phyloP scores from a whole-genome alignment of 2,113 vertebrate species.

The Pachycephala philippinensis region DNA sequence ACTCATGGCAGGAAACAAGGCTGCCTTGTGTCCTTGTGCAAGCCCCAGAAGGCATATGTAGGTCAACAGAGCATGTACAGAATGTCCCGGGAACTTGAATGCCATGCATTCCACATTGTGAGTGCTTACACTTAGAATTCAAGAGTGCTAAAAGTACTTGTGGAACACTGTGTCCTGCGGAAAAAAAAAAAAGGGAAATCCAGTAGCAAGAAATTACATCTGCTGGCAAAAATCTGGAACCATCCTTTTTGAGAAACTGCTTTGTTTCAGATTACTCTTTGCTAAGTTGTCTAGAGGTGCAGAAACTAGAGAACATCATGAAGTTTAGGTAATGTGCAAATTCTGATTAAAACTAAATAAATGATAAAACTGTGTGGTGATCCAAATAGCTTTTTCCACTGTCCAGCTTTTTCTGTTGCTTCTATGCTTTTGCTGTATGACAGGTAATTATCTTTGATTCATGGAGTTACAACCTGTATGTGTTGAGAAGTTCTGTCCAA shows the following conservation, averaged over 20 bases:
- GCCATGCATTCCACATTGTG: not conserved
- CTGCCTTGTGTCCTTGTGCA: not conserved
- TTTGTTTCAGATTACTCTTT: not conserved
- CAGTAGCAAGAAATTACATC: not conserved
- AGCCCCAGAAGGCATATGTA: not conserved
- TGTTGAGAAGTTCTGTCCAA: not conserved
- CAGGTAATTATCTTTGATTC: not conserved
- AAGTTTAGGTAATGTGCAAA: not conserved
- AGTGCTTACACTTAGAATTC: not conserved
- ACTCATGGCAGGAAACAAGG: slow-evolving; percentile 30
- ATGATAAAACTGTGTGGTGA: not conserved
- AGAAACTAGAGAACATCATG: not conserved
- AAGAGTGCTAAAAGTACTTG: not conserved
- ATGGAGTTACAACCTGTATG: not conserved
- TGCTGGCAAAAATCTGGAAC: not conserved
- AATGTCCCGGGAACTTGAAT: not conserved
- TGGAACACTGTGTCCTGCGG: not conserved
- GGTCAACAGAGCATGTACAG: not conserved
- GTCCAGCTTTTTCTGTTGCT: not conserved
- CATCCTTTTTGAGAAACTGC: not conserved
- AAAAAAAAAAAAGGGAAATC: not conserved
- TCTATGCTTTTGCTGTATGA: not conserved
- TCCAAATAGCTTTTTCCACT: not conserved
- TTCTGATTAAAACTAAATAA: not conserved
- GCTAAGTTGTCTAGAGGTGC: not conserved